Evolutionary conservation across 2,888 invertebrate genomes (phyloP).

Genomic region (Erebia palarica): DNA sequence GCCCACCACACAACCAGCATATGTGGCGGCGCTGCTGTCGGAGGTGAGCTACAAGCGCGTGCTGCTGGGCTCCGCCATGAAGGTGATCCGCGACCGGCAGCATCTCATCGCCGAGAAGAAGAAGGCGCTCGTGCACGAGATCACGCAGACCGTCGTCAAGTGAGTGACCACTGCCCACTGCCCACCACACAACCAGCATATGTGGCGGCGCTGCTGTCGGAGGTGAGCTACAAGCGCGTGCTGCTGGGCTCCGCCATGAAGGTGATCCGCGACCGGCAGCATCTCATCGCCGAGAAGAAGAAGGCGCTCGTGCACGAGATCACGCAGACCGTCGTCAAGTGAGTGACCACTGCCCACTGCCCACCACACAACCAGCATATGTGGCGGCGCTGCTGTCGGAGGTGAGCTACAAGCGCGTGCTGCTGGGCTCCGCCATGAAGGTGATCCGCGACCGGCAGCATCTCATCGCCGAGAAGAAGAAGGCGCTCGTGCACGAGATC

Average conservation of each 20-base stretch:
- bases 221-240: conserved; percentile 87
- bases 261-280: conserved; percentile 92
- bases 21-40: conserved; percentile 68
- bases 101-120: conserved; percentile 93
- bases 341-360: conserved; percentile 56
- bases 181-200: no score
- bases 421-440: conserved; percentile 89
- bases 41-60: conserved; percentile 88
- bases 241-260: conserved; percentile 89
- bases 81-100: conserved; percentile 92
- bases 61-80: conserved; percentile 88
- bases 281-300: conserved; percentile 92
- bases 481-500: conserved; percentile 92
- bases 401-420: conserved; percentile 87
- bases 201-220: conserved; percentile 71
- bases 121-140: conserved; percentile 91
- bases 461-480: conserved; percentile 93
- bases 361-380: no score
- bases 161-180: conserved; percentile 64
- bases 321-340: conserved; percentile 93
- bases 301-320: conserved; percentile 93
- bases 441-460: conserved; percentile 93
- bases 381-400: conserved; percentile 73
- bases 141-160: conserved; percentile 93
- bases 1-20: no score